Base-by-base conservation (phyloP, 2,888 invertebrate genomes). In the Drosophila fungiperda region DNA sequence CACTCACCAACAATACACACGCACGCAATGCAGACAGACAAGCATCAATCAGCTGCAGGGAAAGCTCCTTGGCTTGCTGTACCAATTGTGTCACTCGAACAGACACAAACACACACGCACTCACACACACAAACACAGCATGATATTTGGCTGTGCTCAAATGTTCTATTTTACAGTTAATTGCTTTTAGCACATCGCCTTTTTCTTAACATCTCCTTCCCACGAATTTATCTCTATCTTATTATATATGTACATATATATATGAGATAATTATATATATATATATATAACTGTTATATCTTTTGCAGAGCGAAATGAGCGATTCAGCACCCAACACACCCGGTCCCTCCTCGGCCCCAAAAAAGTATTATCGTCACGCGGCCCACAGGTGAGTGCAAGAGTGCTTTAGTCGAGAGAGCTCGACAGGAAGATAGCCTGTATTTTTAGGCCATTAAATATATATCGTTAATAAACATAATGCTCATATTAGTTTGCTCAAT, bases 311-410 rank as follows among this genome's bases (percentile, higher is more conserved):
- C 66, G 87, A 89, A 36, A 92, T 92, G 89, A 90, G 84, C 73
- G 92, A 92, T 59, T 84, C 87, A 53, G 91, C 92, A 20, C 92
- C 93, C 12, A 92, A 92, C 38, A 91, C 87, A 17, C 78, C 87
- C 23, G 91, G 90, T 52, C 76, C 89, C 42, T 81, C 73, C 11
- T 80, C 89, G 53, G 86, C 87, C 12, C 89, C 83, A 9, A 92
- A 91, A 73, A 93, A 93, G 75, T 93, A 93, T 78, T 93, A 93
- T 76, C 92, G 93, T 38, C 92, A 93, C 74, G 92, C 93, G 32
- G 91, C 92, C 33, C 93, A 93, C 73, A 92, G 93, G 93, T 93
- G 73, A 92, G 93, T 92, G 20, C 26, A 26, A 58, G 15, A 20
- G 20, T 15, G 45, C 12, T 42, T 11, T 42, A 20, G 20, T 20